Evolutionary conservation across 2,888 invertebrate genomes (phyloP), one percentile per base, ranked within the genome.

Genomic region (Byasa hedistus): DNA sequence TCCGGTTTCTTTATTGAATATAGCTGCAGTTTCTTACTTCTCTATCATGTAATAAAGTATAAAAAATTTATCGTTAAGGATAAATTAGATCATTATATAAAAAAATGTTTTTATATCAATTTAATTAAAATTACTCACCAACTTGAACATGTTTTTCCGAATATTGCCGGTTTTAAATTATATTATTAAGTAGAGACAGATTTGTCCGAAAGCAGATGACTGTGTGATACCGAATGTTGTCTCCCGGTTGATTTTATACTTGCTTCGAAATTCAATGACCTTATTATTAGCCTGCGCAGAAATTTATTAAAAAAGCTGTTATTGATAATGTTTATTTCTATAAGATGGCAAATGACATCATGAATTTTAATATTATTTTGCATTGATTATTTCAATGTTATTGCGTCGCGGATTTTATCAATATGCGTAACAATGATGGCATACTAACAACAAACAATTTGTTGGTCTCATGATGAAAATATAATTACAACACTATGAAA

Each of bases 281-380:
- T 64, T 58, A 64, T 64, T 63, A 64, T 57, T 64, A 57, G 32
- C 51, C 64, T 64, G 57, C 64, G 23, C 64, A 39, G n/a, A 52
- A 52, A 57, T 27, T 52, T 51, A 58, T 44, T 56, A 56, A 56
- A 56, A 56, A 56, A 27, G 17, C 15, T 24, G 8, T 44, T 48
- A 48, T 48, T 48, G 19, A 19, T 19, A 48, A 48, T 48, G 48
- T 48, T 48, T 32, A 32, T 48, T 48, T 17, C 19, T 19, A 17
- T 48, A n/a, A 15, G 21, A 7, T 21, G 17, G 21, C n/a, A 32
- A 51, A 52, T 61, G 48, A 61, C 52, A 51, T 52, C 27, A 61
- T 32, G 51, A 32, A 52, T 61, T 52, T 61, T 36, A 22, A 52
- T 32, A 32, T 61, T 52, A 19, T 48, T 48, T 19, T 19, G 48